Conservation (phyloP, 53 echinoderm and acorn worm genomes). For the Antedon mediterranea region DNA sequence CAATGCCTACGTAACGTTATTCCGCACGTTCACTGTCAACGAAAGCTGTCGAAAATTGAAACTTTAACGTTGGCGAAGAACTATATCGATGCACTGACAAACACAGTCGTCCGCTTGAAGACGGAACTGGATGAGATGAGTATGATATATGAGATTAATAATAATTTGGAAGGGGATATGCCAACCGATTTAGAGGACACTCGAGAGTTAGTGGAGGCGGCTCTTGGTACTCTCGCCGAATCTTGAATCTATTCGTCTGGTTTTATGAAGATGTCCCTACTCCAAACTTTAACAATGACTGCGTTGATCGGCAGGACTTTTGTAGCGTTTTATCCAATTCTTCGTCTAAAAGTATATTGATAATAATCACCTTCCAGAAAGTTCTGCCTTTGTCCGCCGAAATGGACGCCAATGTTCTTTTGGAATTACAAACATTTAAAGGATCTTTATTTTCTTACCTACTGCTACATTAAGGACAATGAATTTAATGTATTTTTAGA, state of each 20-base stretch:
- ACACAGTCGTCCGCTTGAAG: constrained; percentile 74
- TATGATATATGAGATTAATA: constrained; percentile 37
- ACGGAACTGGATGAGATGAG: constrained; percentile 66
- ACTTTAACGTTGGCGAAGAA: constrained; percentile 90
- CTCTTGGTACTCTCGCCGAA: not conserved
- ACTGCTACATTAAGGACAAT: too few relatives aligned
- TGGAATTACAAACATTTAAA: too few relatives aligned
- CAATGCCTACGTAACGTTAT: constrained; percentile 92
- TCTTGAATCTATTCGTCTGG: not conserved
- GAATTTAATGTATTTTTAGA: too few relatives aligned
- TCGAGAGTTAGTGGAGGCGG: not conserved
- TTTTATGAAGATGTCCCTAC: not conserved
- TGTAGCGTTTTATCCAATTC: not conserved
- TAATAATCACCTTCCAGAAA: too few relatives aligned
- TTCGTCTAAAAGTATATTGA: too few relatives aligned
- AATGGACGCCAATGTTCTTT: too few relatives aligned
- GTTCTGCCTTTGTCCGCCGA: too few relatives aligned
- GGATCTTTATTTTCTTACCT: too few relatives aligned
- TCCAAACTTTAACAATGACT: not conserved
- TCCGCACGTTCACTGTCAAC: constrained; percentile 86
- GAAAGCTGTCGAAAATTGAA: constrained; percentile 95
- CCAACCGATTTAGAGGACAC: not conserved
- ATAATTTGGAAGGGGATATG: constrained; percentile 7
- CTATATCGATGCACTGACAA: constrained; percentile 78
- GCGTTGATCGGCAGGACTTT: not conserved